phyloP scores from a whole-genome alignment of 2,113 vertebrate genomes.

The Eupsittula cactorum region DNA sequence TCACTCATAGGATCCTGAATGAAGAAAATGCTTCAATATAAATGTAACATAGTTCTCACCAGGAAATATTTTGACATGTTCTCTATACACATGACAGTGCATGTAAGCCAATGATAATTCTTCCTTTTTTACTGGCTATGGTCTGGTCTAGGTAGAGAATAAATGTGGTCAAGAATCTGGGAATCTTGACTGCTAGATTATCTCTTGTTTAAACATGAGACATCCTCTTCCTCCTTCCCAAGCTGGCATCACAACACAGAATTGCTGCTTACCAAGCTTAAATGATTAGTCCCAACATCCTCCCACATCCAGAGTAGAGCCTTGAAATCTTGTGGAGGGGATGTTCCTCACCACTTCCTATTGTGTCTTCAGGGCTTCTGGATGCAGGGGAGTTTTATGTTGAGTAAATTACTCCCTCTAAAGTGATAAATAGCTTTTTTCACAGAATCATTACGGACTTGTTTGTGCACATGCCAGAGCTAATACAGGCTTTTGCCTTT shows the following conservation, averaged over 20 bases:
- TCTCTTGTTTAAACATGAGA: not conserved
- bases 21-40: not conserved
- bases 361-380: not conserved
- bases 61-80: not conserved
- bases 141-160: not conserved
- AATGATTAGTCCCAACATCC: not conserved
- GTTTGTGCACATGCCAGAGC: not conserved
- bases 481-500: not conserved
- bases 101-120: not conserved
- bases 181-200: not conserved
- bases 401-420: not conserved
- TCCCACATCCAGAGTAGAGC: not conserved
- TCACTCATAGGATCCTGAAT: not conserved
- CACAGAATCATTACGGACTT: not conserved
- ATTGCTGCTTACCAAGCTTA: not conserved
- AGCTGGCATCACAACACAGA: not conserved
- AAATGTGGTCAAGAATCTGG: not conserved
- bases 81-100: not conserved
- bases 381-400: not conserved
- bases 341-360: not conserved
- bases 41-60: not conserved
- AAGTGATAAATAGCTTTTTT: not conserved
- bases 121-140: not conserved
- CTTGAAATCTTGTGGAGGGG: not conserved
- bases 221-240: not conserved